A percentile compares a stretch with the other conserved stretches of the same genome.
Conservation (phyloP, 2,113 vertebrate species). For the Caranx melampygus region DNA sequence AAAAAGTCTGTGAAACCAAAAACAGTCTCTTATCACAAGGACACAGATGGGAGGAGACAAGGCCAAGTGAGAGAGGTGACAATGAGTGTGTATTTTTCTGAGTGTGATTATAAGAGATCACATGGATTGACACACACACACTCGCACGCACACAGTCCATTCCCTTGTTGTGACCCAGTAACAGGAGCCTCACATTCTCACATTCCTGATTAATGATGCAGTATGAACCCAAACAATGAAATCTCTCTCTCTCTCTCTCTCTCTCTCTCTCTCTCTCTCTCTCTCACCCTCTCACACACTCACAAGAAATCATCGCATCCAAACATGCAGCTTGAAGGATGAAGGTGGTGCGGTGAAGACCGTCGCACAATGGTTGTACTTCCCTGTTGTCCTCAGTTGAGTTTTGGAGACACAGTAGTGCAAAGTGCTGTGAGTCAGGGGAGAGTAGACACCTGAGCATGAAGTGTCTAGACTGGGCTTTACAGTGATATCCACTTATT, state of each 20-base stretch:
- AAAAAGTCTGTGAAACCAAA: background rate
- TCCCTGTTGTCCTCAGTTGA: background rate
- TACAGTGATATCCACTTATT: too few species aligned
- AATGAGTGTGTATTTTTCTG: background rate
- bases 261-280: conserved; percentile 19
- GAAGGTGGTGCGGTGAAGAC: background rate
- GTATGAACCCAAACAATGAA: conserved; percentile 57
- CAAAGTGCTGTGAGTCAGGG: too few species aligned
- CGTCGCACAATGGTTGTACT: background rate
- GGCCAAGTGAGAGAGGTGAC: background rate
- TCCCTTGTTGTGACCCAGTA: conserved; percentile 48
- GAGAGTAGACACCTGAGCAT: too few species aligned
- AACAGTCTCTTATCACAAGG: background rate
- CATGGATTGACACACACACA: background rate
- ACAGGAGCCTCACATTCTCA: conserved; percentile 44
- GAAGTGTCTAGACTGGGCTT: too few species aligned
- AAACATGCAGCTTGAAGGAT: background rate
- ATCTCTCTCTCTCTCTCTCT: conserved; percentile 25
- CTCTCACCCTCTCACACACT: background rate
- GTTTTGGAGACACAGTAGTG: too few species aligned
- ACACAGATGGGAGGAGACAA: background rate
- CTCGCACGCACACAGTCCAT: background rate
- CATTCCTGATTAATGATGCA: conserved; percentile 67
- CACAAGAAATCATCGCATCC: background rate
- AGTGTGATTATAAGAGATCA: background rate